phyloP scores from a whole-genome alignment of 2,113 vertebrate genomes.

The Echinops telfairi region DNA sequence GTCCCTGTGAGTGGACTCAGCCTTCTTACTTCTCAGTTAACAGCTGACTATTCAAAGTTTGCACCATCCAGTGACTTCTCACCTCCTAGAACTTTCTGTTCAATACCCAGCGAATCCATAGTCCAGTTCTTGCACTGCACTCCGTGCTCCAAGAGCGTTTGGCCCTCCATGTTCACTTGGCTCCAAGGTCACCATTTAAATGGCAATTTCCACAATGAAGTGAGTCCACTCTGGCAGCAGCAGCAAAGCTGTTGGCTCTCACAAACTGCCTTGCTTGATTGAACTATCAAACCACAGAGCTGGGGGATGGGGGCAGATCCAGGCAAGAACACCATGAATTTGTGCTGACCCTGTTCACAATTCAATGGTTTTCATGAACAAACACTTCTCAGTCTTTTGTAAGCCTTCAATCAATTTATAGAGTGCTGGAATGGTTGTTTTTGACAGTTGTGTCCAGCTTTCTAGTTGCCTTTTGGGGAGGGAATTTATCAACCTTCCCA shows the following conservation, averaged over 20 bases:
- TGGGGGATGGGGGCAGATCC: background rate
- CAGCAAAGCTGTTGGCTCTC: background rate
- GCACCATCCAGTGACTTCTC: background rate
- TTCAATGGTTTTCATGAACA: background rate
- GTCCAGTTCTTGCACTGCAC: background rate
- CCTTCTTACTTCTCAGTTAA: no score
- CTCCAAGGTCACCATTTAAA: conserved; percentile 1
- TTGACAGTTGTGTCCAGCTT: conserved; percentile 5
- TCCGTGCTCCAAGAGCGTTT: background rate
- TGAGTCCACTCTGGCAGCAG: background rate
- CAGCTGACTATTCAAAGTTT: no score
- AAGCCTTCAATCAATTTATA: conserved; percentile 6
- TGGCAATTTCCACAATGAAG: background rate
- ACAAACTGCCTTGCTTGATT: background rate
- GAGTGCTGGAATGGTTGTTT: background rate
- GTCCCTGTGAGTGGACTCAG: no score
- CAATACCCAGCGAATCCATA: background rate
- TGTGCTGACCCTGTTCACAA: background rate
- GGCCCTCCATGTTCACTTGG: background rate
- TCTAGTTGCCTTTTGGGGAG: background rate
- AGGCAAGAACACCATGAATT: background rate
- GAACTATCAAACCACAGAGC: background rate
- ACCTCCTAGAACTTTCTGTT: background rate
- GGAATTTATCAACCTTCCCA: background rate
- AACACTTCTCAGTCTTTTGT: background rate